Evolutionary conservation across 2,797 vertebrate genomes (phyloP).

Genomic region (Alosa sapidissima): DNA sequence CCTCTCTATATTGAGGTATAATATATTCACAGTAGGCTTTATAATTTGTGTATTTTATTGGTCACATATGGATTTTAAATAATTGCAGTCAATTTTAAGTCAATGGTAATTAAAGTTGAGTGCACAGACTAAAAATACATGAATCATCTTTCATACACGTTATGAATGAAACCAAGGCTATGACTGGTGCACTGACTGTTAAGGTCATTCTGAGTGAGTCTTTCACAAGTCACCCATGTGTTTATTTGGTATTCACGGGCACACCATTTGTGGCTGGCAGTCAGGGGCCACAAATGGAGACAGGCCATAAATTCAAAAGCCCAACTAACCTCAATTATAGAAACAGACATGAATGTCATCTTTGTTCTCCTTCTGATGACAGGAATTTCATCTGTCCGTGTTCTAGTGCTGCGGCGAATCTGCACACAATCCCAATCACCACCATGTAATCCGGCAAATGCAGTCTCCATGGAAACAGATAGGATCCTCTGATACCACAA

Average conservation of each 20-base stretch:
- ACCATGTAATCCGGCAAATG: conserved; percentile 67
- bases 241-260: conserved; percentile 52
- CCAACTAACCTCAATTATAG: conserved; percentile 59
- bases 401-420: conserved; percentile 65
- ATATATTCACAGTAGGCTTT: not conserved
- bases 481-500: conserved; percentile 64
- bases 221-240: conserved; percentile 49
- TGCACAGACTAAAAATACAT: not conserved
- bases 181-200: not conserved
- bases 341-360: conserved; percentile 65
- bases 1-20: not conserved
- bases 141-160: not conserved
- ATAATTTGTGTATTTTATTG: conserved; percentile 19
- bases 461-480: conserved; percentile 66
- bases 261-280: conserved; percentile 24
- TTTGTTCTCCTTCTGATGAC: conserved; percentile 68
- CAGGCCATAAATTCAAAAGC: conserved; percentile 58
- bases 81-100: conserved; percentile 10
- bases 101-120: not conserved
- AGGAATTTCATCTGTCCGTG: conserved; percentile 69
- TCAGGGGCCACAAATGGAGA: conserved; percentile 11
- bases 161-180: not conserved
- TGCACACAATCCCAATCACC: conserved; percentile 64
- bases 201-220: not conserved
- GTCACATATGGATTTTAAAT: not conserved